Percentiles rank a stretch among this genome's conserved stretches.
These are phyloP conservation scores for Onychomys torridus DNA, from an alignment of 2,797 vertebrate genomes.

Conservation along the genomic window DNA sequence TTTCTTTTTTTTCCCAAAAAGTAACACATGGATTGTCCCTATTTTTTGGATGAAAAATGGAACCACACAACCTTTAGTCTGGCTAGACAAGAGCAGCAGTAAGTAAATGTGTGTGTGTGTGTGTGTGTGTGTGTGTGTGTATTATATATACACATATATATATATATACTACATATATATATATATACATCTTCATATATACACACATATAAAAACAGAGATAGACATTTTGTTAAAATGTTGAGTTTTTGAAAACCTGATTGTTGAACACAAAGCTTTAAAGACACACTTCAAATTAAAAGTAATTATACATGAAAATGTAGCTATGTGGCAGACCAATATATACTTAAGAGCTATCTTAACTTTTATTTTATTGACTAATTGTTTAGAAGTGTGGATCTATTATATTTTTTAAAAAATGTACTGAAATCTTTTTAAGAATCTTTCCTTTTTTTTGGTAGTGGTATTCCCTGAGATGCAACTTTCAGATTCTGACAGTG, in stretches of 20 bases:
- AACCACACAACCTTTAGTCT: slow-evolving; percentile 85
- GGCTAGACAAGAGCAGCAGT: slow-evolving; percentile 88
- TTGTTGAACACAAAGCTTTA: slow-evolving; percentile 29
- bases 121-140: no score
- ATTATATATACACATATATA: no score
- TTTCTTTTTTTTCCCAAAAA: slow-evolving; percentile 76
- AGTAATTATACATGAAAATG: slow-evolving; percentile 54
- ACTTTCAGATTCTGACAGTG: slow-evolving; percentile 83
- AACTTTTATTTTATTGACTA: slow-evolving; percentile 9
- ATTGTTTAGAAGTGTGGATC: background rate
- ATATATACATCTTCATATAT: background rate
- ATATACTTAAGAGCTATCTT: slow-evolving; percentile 15
- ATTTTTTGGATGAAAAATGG: slow-evolving; percentile 90
- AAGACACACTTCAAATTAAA: slow-evolving; percentile 55
- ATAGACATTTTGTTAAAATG: slow-evolving; percentile 6
- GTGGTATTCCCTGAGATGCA: slow-evolving; percentile 89
- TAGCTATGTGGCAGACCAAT: background rate
- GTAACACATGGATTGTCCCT: slow-evolving; percentile 89
- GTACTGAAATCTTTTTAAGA: background rate
- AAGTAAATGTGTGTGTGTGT: slow-evolving; percentile 81
- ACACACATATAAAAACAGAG: background rate
- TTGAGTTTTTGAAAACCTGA: slow-evolving; percentile 50
- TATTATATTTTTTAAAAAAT: background rate
- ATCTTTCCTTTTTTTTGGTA: slow-evolving; percentile 75
- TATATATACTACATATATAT: no score